phyloP scores from a whole-genome alignment of 2,888 invertebrate species.

The Polymixis flavicincta region DNA sequence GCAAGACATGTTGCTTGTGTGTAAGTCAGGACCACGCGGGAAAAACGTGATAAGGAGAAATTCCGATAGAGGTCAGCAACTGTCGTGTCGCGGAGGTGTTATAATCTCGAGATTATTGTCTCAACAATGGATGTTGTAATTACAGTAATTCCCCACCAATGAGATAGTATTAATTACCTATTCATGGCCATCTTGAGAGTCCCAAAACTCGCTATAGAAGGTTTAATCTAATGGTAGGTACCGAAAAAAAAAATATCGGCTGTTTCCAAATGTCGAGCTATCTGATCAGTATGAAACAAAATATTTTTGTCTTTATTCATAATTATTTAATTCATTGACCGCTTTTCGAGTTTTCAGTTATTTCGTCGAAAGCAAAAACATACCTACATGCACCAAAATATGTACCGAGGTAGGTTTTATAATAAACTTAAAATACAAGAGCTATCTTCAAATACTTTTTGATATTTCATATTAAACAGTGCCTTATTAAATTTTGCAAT shows the following conservation, averaged over 20 bases:
- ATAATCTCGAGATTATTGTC: no score
- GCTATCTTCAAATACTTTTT: neutral
- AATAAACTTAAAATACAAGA: neutral
- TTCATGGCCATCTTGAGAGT: neutral
- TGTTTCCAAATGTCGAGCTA: neutral
- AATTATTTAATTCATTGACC: neutral
- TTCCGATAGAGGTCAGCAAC: neutral
- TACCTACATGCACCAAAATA: neutral
- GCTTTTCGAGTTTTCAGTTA: neutral
- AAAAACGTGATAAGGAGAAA: neutral
- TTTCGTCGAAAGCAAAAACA: neutral
- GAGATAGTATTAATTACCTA: neutral
- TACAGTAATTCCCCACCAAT: neutral
- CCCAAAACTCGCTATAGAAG: neutral
- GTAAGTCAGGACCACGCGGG: neutral
- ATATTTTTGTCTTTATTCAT: neutral
- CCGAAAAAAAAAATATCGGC: neutral
- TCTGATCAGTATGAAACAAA: neutral
- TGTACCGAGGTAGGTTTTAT: neutral
- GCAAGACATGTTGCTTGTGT: neutral
- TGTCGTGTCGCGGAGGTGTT: no score
- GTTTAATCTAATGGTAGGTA: neutral
- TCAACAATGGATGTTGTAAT: neutral
- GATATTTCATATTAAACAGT: neutral
- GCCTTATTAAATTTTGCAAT: constrained; percentile 14